Evolutionary conservation across 2,888 invertebrate species (phyloP).

Genomic region (Tribolium freemani): DNA sequence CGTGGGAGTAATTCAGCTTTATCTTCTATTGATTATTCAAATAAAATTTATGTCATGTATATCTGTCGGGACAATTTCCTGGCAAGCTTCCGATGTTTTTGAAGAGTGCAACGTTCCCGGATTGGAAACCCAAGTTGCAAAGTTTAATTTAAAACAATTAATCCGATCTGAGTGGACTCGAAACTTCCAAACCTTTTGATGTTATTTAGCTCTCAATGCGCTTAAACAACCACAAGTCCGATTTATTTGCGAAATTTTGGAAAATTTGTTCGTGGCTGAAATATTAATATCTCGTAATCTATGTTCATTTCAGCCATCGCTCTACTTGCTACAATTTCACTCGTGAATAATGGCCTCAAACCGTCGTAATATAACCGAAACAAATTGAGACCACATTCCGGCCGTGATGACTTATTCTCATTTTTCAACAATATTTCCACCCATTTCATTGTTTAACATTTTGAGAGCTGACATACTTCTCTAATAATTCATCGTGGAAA

Average conservation of each 20-base stretch:
- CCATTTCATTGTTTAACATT: slow-evolving; percentile 23
- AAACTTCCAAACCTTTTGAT: slow-evolving; percentile 7
- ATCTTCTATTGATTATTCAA: slow-evolving; percentile 26
- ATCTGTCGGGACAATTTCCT: not conserved
- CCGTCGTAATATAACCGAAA: slow-evolving; percentile 32
- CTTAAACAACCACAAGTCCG: not conserved
- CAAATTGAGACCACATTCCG: slow-evolving; percentile 32
- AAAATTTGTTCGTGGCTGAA: not conserved
- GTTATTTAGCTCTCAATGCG: not conserved
- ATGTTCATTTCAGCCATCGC: slow-evolving; percentile 10
- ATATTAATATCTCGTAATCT: slow-evolving; percentile 22
- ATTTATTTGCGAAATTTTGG: too few species aligned
- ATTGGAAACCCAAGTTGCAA: slow-evolving; percentile 9
- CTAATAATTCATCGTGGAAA: slow-evolving; percentile 25
- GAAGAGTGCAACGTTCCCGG: slow-evolving; percentile 4
- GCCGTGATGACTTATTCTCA: slow-evolving; percentile 29
- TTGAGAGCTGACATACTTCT: slow-evolving; percentile 21
- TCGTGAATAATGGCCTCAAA: slow-evolving; percentile 17
- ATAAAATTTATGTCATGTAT: slow-evolving; percentile 16
- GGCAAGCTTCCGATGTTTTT: not conserved
- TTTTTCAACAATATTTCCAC: slow-evolving; percentile 29
- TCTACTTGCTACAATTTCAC: slow-evolving; percentile 7
- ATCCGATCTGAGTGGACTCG: slow-evolving; percentile 25
- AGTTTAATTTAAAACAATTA: slow-evolving; percentile 29
- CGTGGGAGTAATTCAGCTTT: slow-evolving; percentile 18